Base-by-base conservation (phyloP, 2,797 vertebrate species). In the Poeciliopsis gracilis region DNA sequence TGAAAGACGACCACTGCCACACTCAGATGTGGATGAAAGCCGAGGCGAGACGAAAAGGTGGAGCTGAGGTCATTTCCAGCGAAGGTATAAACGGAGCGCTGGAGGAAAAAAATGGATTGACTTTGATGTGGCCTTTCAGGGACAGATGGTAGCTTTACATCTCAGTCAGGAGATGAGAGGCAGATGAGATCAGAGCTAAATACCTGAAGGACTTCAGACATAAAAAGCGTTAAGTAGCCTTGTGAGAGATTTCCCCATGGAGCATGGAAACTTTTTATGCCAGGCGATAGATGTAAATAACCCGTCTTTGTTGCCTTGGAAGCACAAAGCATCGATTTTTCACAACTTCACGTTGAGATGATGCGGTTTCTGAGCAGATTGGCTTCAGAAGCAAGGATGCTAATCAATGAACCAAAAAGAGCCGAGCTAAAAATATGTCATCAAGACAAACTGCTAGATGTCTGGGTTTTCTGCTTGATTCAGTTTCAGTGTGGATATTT, bases 11-110 rank as follows among this genome's bases (percentile, higher is more conserved):
- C 77, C 83, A 18, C 77, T 75, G 79, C 66, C 82, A 77, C 80
- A 72, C 75, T 90, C 88, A 79, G 88, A 88, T 86, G 87, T 86
- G 78, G 91, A 92, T 91, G 91, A 93, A 93, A 93, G 94, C 75
- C 5, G 82, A 86, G 82, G 77, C 4, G 28, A 80, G 75, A 71
- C 72, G 73, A 87, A 80, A 75, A 81, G 86, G 84, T 81, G 79
- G 76, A 75, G 82, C 61, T 73, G 83, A 81, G 90, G 88, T 89
- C 73, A 78, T 76, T 70, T 79, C 67, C 82, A 90, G 83, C 63
- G 82, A 87, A 72, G 76, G 81, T 79, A 72, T 83, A 86, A 75
- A 80, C 82, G 76, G 81, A 80, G 67, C 25, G 53, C 57, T 72
- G 75, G 74, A 46, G 25, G n/a, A 38, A 9, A 38, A 6, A 38